Percentiles rank a stretch among this genome's conserved stretches.
These are phyloP conservation scores for Drosophila melanogaster DNA, from an alignment of 1,140 invertebrate genomes.

Conservation along the genomic window Release_6_plus_ISO1_MT NT_033779.5:18517001-18517500, in stretches of 20 bases:
- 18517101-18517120: slow-evolving; percentile 58
- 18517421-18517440: slow-evolving; percentile 74
- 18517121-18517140: slow-evolving; percentile 55
- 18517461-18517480: slow-evolving; percentile 72
- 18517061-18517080: slow-evolving; percentile 66
- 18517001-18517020: slow-evolving; percentile 19
- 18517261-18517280: slow-evolving; percentile 73
- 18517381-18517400: slow-evolving; percentile 31
- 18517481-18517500: slow-evolving; percentile 79
- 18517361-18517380: slow-evolving; percentile 7
- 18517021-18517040: slow-evolving; percentile 76
- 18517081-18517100: slow-evolving; percentile 79
- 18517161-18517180: slow-evolving; percentile 10
- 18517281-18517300: slow-evolving; percentile 8
- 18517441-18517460: slow-evolving; percentile 62
- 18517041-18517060: slow-evolving; percentile 82
- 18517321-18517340: slow-evolving; percentile 6
- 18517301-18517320: slow-evolving; percentile 15
- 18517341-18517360: slow-evolving; percentile 24
- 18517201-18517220: neutral
- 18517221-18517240: slow-evolving; percentile 55
- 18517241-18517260: slow-evolving; percentile 58
- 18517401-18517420: slow-evolving; percentile 38
- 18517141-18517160: slow-evolving; percentile 50
- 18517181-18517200: slow-evolving; percentile 47